These are phyloP conservation scores for Ladona fulva DNA, from an alignment of 1,140 invertebrate species.

Conservation along the genomic window DNA sequence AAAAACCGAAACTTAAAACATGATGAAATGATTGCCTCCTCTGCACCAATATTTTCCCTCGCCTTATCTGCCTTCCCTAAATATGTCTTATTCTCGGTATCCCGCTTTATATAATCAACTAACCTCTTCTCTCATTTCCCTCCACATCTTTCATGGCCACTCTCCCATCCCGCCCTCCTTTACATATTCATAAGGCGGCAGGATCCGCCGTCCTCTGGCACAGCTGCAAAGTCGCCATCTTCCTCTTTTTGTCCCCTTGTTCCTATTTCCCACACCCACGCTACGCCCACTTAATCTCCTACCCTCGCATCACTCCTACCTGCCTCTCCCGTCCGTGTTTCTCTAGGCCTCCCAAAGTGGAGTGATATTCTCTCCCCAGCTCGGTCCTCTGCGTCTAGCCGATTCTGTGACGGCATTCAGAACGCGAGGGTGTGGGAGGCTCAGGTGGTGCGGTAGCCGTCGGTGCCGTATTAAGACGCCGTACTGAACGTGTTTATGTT, in stretches of 20 bases:
- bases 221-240: constrained; percentile 7
- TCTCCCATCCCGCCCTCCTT: not conserved
- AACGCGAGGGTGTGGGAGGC: no score
- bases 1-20: no score
- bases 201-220: not conserved
- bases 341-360: not conserved
- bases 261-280: constrained; percentile 5
- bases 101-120: not conserved
- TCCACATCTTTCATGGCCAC: not conserved
- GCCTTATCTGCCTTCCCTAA: not conserved
- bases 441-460: no score
- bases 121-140: constrained; percentile 4
- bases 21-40: not conserved
- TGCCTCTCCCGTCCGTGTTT: not conserved
- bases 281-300: not conserved
- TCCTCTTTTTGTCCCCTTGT: not conserved
- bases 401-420: no score
- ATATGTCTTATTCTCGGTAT: not conserved
- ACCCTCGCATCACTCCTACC: not conserved
- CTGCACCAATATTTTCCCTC: not conserved
- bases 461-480: no score
- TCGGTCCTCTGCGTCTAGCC: no score
- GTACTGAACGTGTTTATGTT: no score
- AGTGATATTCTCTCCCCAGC: no score
- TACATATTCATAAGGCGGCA: constrained; percentile 1